A percentile compares a stretch with the other conserved stretches of the same genome.
Evolutionary conservation across 2,797 vertebrate genomes (phyloP).

Genomic region (Caiman crocodilus): DNA sequence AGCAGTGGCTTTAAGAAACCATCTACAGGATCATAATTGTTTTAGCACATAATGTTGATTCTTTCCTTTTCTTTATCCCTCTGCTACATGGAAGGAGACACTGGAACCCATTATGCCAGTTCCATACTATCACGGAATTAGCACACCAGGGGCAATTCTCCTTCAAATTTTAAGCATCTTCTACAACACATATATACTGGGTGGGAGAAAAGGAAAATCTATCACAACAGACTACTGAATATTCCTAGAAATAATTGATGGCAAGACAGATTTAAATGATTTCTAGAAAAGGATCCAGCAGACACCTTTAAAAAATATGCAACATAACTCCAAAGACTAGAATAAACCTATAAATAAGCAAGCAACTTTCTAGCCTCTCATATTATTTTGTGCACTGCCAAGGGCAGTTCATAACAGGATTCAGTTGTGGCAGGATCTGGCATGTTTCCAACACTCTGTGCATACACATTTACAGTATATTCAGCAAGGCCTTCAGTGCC

Average conservation of each 20-base stretch:
- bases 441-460: not conserved
- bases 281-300: not conserved
- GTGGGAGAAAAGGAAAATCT: not conserved
- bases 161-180: not conserved
- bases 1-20: not conserved
- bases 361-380: not conserved
- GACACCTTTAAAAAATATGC: accelerated
- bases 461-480: not conserved
- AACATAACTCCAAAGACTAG: not conserved
- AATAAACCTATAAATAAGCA: too few species aligned
- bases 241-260: not conserved
- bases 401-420: not conserved
- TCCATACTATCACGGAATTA: not conserved
- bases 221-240: not conserved
- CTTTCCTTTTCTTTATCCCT: not conserved
- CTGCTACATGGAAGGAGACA: not conserved
- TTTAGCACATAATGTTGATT: not conserved
- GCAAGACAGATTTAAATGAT: accelerated
- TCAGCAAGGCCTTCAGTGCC: not conserved
- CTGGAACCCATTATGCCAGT: not conserved
- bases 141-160: not conserved
- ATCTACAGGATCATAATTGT: not conserved
- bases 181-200: accelerated
- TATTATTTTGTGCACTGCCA: not conserved
- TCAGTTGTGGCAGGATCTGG: not conserved